Percentiles rank a stretch among this genome's conserved stretches.
phyloP scores from a whole-genome alignment of 2,797 vertebrate genomes.

The Hozukius guyotensis region DNA sequence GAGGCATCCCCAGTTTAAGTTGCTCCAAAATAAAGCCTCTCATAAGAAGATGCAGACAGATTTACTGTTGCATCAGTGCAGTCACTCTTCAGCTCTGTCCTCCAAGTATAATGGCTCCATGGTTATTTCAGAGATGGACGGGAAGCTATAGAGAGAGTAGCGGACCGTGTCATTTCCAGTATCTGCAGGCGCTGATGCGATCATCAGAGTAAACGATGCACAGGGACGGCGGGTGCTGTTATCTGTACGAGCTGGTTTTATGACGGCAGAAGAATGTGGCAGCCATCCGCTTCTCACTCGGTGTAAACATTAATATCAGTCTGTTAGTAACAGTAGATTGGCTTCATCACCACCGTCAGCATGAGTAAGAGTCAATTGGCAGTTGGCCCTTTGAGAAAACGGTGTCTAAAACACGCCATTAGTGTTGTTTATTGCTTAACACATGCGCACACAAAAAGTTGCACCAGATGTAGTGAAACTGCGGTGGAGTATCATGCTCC shows the following conservation, averaged over 20 bases:
- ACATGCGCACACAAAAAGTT: constrained; percentile 1
- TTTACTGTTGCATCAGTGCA: constrained; percentile 20
- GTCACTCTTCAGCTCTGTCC: not conserved
- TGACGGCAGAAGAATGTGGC: constrained; percentile 30
- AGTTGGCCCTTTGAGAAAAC: not conserved
- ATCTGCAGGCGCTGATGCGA: constrained; percentile 6
- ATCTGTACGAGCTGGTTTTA: constrained; percentile 26
- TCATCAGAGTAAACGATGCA: constrained; percentile 2
- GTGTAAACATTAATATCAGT: constrained; percentile 55
- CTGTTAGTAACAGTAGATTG: constrained; percentile 15
- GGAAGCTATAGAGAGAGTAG: constrained; percentile 2
- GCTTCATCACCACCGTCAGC: constrained; percentile 7
- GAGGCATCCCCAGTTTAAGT: constrained; percentile 42
- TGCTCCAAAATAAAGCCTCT: constrained; percentile 49
- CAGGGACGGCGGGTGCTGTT: not conserved
- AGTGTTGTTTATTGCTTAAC: constrained; percentile 36
- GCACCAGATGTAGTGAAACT: constrained; percentile 55
- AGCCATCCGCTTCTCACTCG: constrained; percentile 40
- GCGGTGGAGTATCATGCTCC: constrained; percentile 49
- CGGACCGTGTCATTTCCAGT: not conserved
- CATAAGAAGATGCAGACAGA: constrained; percentile 41
- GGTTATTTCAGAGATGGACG: constrained; percentile 16
- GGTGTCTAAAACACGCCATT: constrained; percentile 13
- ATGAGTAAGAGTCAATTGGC: constrained; percentile 1
- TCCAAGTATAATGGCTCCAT: constrained; percentile 20